Base-by-base conservation (phyloP, 2,797 vertebrate genomes). In the Lutjanus campechanus region DNA sequence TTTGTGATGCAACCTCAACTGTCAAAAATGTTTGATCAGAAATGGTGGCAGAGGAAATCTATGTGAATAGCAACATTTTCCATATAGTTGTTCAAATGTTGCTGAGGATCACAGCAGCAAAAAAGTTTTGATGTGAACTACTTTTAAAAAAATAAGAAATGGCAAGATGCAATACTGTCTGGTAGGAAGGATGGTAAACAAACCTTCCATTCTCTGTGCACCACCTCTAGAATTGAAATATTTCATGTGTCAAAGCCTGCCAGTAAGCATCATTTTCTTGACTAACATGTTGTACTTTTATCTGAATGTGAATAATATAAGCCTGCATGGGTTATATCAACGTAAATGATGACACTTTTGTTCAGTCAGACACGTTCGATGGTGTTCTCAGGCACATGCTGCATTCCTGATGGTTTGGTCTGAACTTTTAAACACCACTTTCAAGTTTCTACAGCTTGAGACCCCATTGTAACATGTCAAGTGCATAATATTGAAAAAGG, bases 371-470 rank as follows among this genome's bases (percentile, higher is more conserved):
- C 13, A 50, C 11, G 17, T 20, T 12, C 8, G 1, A 49, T 40
- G 15, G 51, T 11, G 12, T 54, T 12, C 46, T 66, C 29, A 20
- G 56, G 68, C 15, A 63, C 53, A 64, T 55, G 47, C 10, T 66
- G 75, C 40, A 65, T 51, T 55, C 43, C 16, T 12, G 7, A n/a
- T 1, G 3, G 60, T 40, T 66, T 55, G 11, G 44, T 44, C 69
- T 72, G 8, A 61, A 67, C n/a, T 36, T 64, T 13, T 13, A 20
- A 55, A 74, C 67, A 36, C 11, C 11, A 50, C 4, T 22, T 72
- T 79, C 71, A 67, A 29, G 73, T 73, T 71, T 68, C 41, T 36
- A 69, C 53, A 65, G 41, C 69, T 65, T 19, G 22, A 61, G 5
- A 56, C 17, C 15, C 29, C 77, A 10, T 22, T 0, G 12, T 70